phyloP scores from a whole-genome alignment of 2,113 vertebrate genomes.

The Leuciscus idus region DNA sequence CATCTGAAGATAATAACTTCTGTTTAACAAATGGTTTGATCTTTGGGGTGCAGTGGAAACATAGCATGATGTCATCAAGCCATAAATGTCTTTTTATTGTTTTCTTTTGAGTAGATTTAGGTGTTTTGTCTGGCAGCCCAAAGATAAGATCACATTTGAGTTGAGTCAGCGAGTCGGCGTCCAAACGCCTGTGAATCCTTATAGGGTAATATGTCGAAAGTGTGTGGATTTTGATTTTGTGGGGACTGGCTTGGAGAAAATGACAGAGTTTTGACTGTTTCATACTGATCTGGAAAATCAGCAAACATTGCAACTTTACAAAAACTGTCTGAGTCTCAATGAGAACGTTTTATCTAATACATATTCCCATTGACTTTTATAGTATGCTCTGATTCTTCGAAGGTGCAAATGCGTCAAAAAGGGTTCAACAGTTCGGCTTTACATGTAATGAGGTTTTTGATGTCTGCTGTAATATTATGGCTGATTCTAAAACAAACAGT shows the following conservation, averaged over 20 bases:
- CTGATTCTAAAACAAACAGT: conserved; percentile 32
- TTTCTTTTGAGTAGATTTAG: conserved; percentile 19
- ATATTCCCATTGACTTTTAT: background rate
- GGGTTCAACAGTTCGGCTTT: background rate
- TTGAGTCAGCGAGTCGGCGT: conserved; percentile 5
- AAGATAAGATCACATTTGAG: conserved; percentile 26
- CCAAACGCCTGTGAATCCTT: conserved; percentile 13
- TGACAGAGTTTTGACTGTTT: conserved; percentile 1
- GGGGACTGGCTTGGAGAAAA: background rate
- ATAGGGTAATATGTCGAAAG: conserved; percentile 10
- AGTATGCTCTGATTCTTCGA: background rate
- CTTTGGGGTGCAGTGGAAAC: background rate
- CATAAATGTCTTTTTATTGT: conserved; percentile 27
- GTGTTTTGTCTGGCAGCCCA: conserved; percentile 26
- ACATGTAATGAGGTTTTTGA: conserved; percentile 1
- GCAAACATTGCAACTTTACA: conserved; percentile 8
- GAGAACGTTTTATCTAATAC: background rate
- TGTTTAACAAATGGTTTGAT: conserved; percentile 29
- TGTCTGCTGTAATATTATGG: conserved; percentile 41
- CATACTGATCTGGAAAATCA: conserved; percentile 15
- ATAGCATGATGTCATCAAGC: conserved; percentile 1
- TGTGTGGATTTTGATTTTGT: background rate
- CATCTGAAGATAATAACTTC: conserved; percentile 5
- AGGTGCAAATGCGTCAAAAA: background rate
- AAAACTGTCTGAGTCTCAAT: background rate